phyloP scores from a whole-genome alignment of 2,113 vertebrate genomes.

The Sceloporus tristichus region DNA sequence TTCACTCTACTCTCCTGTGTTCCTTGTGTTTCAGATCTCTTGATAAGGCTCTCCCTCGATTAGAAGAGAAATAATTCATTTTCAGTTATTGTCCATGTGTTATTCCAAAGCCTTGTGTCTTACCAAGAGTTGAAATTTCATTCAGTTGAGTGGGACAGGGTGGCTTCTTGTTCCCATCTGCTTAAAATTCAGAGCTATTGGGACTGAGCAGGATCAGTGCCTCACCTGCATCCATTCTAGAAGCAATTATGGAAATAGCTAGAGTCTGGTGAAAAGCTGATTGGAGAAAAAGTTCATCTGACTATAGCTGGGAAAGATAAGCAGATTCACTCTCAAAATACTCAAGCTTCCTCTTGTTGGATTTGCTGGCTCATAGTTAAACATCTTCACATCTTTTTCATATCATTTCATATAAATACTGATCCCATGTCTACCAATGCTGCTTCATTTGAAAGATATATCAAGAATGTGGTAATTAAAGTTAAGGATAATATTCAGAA shows the following conservation, averaged over 20 bases:
- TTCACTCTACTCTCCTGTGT: neutral
- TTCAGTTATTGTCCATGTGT: neutral
- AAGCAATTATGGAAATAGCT: neutral
- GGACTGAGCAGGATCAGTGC: neutral
- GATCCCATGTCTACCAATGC: neutral
- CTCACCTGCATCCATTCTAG: neutral
- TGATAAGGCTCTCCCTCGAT: neutral
- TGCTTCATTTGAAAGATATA: neutral
- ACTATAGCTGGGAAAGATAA: neutral
- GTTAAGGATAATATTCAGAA: no score
- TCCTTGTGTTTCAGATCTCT: neutral
- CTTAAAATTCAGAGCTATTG: neutral
- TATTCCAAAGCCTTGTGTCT: neutral
- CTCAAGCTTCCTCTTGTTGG: neutral
- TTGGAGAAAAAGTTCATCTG: neutral
- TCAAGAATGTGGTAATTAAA: no score
- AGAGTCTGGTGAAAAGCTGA: neutral
- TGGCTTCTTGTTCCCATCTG: neutral
- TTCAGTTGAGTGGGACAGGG: neutral
- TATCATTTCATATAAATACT: no score
- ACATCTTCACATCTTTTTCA: neutral
- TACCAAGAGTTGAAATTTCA: neutral
- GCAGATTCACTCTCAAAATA: no score
- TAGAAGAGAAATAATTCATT: neutral
- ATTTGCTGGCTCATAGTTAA: neutral